These are phyloP conservation scores for Perizoma flavofasciatum DNA, from an alignment of 2,888 invertebrate genomes.

Conservation along the genomic window DNA sequence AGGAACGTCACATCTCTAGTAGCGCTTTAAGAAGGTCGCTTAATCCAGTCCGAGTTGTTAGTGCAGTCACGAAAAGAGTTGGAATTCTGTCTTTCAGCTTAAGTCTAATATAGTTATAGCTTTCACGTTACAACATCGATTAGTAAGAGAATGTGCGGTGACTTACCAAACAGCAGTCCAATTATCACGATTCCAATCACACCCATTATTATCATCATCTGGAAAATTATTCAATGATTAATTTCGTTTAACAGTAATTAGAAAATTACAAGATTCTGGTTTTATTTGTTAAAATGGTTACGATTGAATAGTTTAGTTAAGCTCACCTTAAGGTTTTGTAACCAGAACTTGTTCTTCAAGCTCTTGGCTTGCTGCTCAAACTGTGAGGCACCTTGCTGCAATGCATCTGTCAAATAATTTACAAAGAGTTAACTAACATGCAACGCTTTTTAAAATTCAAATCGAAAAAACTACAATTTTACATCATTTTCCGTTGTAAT, in stretches of 20 bases:
- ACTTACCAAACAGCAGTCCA: conserved; percentile 95
- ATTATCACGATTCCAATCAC: conserved; percentile 92
- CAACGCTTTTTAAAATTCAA: not conserved
- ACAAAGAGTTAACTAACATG: not conserved
- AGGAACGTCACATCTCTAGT: no score
- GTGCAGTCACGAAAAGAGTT: not conserved
- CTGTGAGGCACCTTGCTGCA: conserved; percentile 97
- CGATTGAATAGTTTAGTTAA: no score
- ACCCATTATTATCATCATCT: conserved; percentile 97
- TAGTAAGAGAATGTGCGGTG: conserved; percentile 38
- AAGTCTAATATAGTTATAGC: conserved; percentile 30
- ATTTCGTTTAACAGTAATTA: no score
- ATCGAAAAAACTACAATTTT: no score
- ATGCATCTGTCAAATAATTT: conserved; percentile 86
- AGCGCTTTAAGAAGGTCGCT: no score
- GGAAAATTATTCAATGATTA: conserved; percentile 51
- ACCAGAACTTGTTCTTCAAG: conserved; percentile 98
- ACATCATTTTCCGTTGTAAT: no score
- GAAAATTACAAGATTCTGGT: no score
- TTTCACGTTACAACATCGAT: conserved; percentile 51
- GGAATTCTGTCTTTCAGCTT: conserved; percentile 23
- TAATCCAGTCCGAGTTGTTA: no score
- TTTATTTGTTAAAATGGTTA: no score
- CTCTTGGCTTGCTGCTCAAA: conserved; percentile 99
- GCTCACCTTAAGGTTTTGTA: conserved; percentile 95